These are phyloP conservation scores for Styela plicata DNA, from an alignment of 23 tunicate genomes.

Conservation along the genomic window DNA sequence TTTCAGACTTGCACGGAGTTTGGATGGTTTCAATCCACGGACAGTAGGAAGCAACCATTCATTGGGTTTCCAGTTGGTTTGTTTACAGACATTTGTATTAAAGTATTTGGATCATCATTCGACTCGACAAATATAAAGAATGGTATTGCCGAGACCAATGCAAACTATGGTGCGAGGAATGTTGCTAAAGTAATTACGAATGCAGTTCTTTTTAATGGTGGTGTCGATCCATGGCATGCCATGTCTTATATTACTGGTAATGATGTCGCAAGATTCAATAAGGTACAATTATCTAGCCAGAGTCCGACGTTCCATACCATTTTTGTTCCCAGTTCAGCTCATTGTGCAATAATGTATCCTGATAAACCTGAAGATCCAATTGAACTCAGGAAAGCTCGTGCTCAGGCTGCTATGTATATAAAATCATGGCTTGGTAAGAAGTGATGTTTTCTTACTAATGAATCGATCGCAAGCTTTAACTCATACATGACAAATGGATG, in stretches of 20 bases:
- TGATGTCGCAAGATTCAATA: not conserved
- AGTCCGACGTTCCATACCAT: slow-evolving; percentile 20
- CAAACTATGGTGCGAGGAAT: slow-evolving; percentile 23
- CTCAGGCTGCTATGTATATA: slow-evolving; percentile 30
- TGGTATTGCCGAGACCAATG: slow-evolving; percentile 20
- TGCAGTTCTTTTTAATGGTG: slow-evolving; percentile 76
- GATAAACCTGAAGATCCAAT: slow-evolving; percentile 40
- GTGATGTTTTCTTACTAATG: no score
- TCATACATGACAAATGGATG: no score
- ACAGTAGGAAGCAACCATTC: slow-evolving; percentile 63
- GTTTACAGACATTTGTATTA: slow-evolving; percentile 40
- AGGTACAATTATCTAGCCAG: not conserved
- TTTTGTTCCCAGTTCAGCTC: slow-evolving; percentile 72
- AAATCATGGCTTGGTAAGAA: slow-evolving; percentile 36
- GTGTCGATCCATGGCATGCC: slow-evolving; percentile 73
- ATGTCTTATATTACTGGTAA: slow-evolving; percentile 39
- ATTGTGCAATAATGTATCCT: slow-evolving; percentile 91
- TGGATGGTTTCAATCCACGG: slow-evolving; percentile 81
- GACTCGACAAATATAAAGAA: not conserved
- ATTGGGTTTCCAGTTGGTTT: slow-evolving; percentile 51
- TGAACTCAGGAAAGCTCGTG: slow-evolving; percentile 42
- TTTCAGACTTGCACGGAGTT: slow-evolving; percentile 91
- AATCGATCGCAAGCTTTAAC: no score
- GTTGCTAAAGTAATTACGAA: slow-evolving; percentile 53
- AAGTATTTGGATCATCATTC: slow-evolving; percentile 34